Percentiles rank a stretch among this genome's conserved stretches.
phyloP scores from a whole-genome alignment of 2,113 vertebrate genomes.

The Sitta europaea region DNA sequence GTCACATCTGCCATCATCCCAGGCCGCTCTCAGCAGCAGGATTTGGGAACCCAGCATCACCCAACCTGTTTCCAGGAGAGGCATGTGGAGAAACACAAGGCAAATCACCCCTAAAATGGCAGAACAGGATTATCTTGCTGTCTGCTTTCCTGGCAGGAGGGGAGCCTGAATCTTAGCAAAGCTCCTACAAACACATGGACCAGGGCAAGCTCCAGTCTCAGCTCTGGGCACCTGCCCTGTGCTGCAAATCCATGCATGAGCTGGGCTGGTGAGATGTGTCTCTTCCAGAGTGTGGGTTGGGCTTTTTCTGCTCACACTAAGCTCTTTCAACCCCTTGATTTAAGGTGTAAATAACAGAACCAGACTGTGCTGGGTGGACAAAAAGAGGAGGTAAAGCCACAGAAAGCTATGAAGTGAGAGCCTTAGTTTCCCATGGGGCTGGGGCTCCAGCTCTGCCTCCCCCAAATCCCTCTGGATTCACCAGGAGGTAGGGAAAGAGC shows the following conservation, averaged over 20 bases:
- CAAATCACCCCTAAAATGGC: rapidly evolving
- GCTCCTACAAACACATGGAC: not conserved
- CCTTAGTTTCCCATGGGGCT: not conserved
- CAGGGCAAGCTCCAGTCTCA: not conserved
- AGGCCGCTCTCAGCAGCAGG: rapidly evolving
- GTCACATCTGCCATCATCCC: not conserved
- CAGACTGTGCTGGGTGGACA: not conserved
- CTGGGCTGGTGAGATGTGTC: not conserved
- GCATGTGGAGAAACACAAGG: rapidly evolving
- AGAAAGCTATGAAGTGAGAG: not conserved
- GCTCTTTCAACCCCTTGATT: not conserved
- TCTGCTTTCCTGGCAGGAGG: not conserved
- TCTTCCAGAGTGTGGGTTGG: not conserved
- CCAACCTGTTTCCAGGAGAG: not conserved
- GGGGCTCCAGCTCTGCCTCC: not conserved
- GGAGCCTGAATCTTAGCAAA: not conserved
- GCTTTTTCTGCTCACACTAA: not conserved
- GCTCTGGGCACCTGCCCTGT: not conserved
- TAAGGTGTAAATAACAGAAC: not conserved
- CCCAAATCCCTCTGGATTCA: not conserved
- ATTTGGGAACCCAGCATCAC: not conserved
- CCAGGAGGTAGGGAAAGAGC: not conserved
- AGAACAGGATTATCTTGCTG: not conserved
- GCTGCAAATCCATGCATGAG: not conserved
- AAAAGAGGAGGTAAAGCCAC: not conserved